Evolutionary conservation across 2,797 vertebrate genomes (phyloP).

Genomic region (Arvicola amphibius): DNA sequence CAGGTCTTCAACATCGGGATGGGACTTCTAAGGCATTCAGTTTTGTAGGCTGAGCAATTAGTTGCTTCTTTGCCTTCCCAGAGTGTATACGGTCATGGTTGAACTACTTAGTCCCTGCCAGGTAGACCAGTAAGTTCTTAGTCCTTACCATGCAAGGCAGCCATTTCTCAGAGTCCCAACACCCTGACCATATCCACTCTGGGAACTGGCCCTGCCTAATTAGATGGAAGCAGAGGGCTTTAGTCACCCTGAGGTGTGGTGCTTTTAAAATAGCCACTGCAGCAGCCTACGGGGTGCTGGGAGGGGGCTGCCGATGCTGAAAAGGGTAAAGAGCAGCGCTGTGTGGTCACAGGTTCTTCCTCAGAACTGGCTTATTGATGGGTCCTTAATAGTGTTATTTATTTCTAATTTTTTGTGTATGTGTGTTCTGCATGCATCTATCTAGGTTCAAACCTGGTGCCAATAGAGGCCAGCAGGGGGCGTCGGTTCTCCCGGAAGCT

Average conservation of each 20-base stretch:
- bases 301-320: not conserved
- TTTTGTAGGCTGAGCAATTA: not conserved
- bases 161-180: not conserved
- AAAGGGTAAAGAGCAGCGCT: not conserved
- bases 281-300: not conserved
- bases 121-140: not conserved
- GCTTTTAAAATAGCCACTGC: not conserved
- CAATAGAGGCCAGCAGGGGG: not conserved
- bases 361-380: not conserved
- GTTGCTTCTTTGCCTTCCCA: not conserved
- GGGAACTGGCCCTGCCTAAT: not conserved
- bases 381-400: not conserved
- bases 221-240: not conserved
- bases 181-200: not conserved
- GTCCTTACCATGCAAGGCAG: not conserved
- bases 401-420: not conserved
- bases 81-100: not conserved
- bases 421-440: not conserved
- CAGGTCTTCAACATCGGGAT: not conserved
- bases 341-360: not conserved
- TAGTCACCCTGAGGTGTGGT: not conserved
- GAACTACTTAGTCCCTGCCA: not conserved
- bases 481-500: not conserved
- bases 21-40: not conserved
- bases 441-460: not conserved